These are phyloP conservation scores for Oreochromis niloticus DNA, from an alignment of 2,113 vertebrate genomes.

Conservation along the genomic window DNA sequence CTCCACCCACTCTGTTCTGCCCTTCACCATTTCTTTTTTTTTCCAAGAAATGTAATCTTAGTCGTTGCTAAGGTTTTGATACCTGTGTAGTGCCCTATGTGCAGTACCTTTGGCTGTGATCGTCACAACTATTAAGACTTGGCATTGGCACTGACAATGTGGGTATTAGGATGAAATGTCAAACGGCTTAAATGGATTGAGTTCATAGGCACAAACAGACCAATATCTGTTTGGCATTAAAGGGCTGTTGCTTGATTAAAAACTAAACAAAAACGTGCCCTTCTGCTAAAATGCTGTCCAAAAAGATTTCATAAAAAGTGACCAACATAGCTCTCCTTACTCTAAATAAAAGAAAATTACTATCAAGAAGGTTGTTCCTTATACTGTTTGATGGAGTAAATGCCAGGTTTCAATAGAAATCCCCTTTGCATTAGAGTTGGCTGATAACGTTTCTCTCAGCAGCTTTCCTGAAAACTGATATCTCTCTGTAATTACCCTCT, in stretches of 20 bases:
- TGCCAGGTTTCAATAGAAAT: background rate
- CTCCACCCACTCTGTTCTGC: background rate
- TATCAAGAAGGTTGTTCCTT: background rate
- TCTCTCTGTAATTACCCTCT: background rate
- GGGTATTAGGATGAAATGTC: constrained; percentile 44
- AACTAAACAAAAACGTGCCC: background rate
- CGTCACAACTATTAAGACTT: constrained; percentile 30
- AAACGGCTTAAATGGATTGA: constrained; percentile 38
- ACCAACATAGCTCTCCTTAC: fast-evolving
- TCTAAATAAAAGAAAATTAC: background rate
- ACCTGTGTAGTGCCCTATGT: background rate
- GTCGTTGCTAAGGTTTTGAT: background rate
- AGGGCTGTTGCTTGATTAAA: background rate
- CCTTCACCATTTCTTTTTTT: background rate
- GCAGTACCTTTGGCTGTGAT: background rate
- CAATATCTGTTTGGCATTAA: background rate
- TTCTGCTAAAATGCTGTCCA: background rate
- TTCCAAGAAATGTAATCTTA: background rate
- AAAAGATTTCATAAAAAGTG: background rate
- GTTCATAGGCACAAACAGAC: constrained; percentile 16
- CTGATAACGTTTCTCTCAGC: background rate
- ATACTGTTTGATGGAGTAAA: background rate
- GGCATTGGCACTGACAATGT: constrained; percentile 6
- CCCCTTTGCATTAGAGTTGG: background rate
- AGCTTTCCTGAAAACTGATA: background rate